Base-by-base conservation (phyloP, 2,888 invertebrate genomes). In the Dione juno region DNA sequence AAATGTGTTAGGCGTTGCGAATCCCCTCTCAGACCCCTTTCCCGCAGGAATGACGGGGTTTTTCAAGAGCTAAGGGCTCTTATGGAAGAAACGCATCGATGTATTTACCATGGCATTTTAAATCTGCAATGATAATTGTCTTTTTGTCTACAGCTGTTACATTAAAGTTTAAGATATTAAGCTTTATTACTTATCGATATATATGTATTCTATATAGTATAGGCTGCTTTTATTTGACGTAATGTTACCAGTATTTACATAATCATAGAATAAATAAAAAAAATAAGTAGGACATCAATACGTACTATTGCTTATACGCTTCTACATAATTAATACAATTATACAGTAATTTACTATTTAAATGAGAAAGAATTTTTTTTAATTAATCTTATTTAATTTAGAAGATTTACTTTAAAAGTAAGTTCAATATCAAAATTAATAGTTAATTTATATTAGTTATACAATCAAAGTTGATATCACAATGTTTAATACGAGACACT, bases 61-160 rank as follows among this genome's bases (percentile, higher is more conserved):
- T 69, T 74, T 75, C 71, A 71, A 75, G 73, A 71, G 74, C 63
- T 37, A 65, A 74, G 70, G n/a, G 68, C 69, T 48, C 72, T 72
- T 58, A 19, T 67, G 69, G 67, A 70, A 63, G 70, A 70, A 70
- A 73, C 58, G 74, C 73, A 71, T 73, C 73, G 73, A 73, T 69
- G 71, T 75, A 75, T 75, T 72, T 75, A 71, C 74, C 83, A 64
- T 50, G 48, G 58, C 69, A 67, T 67, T 71, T 69, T 45, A 69
- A 52, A 68, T 63, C 37, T 70, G 67, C 37, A 48, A 69, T 54
- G 19, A 50, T 50, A 66, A 66, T 69, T 68, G 57, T 63, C 67
- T 65, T 64, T 66, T 45, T 40, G 48, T 58, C 54, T 14, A 66
- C 14, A 28, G n/a, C 13, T 45, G 19, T 69, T 66, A 41, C 35